phyloP scores from a whole-genome alignment of 2,113 vertebrate genomes.

The Ceyx margarethae region DNA sequence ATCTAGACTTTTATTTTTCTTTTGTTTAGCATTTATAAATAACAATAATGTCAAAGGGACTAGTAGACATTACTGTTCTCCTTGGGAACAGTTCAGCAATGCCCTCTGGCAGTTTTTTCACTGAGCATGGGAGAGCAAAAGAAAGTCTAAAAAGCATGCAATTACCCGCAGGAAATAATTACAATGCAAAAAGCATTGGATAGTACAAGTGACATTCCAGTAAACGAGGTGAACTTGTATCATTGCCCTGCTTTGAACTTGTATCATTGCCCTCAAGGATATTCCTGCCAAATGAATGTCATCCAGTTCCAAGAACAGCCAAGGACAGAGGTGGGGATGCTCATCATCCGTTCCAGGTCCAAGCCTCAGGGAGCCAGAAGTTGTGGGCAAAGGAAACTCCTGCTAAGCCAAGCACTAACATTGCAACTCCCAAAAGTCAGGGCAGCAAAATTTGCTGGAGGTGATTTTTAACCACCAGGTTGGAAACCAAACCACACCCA shows the following conservation, averaged over 20 bases:
- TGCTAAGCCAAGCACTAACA: neutral
- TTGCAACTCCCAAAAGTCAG: neutral
- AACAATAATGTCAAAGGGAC: neutral
- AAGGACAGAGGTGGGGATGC: neutral
- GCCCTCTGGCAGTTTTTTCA: slow-evolving; percentile 6
- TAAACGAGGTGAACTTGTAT: slow-evolving; percentile 61
- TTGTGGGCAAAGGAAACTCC: neutral
- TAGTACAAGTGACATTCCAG: slow-evolving; percentile 56
- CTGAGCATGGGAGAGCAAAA: slow-evolving; percentile 58
- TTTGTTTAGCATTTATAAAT: neutral
- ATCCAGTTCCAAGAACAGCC: slow-evolving; percentile 42
- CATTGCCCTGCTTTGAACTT: slow-evolving; percentile 51
- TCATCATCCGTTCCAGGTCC: neutral
- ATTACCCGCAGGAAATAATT: slow-evolving; percentile 62
- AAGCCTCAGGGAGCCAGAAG: neutral
- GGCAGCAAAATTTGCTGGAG: slow-evolving; percentile 4
- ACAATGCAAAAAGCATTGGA: slow-evolving; percentile 51
- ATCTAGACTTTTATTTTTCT: neutral
- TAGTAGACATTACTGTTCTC: slow-evolving; percentile 7
- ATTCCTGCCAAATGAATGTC: slow-evolving; percentile 47
- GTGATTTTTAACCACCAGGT: slow-evolving; percentile 3
- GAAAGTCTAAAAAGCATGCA: slow-evolving; percentile 58
- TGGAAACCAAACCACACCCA: slow-evolving; percentile 2
- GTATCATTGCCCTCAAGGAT: slow-evolving; percentile 56
- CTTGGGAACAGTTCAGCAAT: slow-evolving; percentile 46